Evolutionary conservation across 2,888 invertebrate species (phyloP).

Genomic region (Cabera pusaria): DNA sequence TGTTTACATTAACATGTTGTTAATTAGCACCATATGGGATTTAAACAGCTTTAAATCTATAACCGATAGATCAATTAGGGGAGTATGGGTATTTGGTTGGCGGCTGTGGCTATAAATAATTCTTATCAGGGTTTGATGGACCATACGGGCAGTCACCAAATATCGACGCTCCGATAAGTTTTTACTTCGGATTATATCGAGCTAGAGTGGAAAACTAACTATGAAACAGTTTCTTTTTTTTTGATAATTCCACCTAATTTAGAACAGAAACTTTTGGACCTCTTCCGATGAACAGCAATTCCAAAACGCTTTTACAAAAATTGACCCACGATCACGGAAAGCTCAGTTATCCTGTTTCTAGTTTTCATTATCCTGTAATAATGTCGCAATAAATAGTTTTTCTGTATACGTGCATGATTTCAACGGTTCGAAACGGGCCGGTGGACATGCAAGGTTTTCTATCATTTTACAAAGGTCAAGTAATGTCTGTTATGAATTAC

Average conservation of each 20-base stretch:
- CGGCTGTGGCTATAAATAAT: slow-evolving; percentile 61
- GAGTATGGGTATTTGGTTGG: slow-evolving; percentile 45
- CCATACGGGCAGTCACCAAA: slow-evolving; percentile 50
- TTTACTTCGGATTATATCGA: slow-evolving; percentile 7
- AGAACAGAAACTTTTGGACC: too few species aligned
- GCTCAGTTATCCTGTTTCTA: too few species aligned
- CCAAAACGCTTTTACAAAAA: too few species aligned
- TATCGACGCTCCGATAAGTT: slow-evolving; percentile 19
- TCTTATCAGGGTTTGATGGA: slow-evolving; percentile 60
- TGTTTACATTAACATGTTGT: slow-evolving; percentile 8
- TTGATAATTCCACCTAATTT: too few species aligned
- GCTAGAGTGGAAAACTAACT: too few species aligned
- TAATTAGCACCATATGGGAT: slow-evolving; percentile 32
- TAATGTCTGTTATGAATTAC: slow-evolving; percentile 42
- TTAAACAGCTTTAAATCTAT: slow-evolving; percentile 31
- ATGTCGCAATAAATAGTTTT: too few species aligned
- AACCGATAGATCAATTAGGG: slow-evolving; percentile 40
- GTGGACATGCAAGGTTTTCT: slow-evolving; percentile 32
- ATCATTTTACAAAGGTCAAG: slow-evolving; percentile 39
- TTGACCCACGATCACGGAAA: too few species aligned
- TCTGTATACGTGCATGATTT: too few species aligned
- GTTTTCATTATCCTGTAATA: too few species aligned
- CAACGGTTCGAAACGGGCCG: slow-evolving; percentile 30
- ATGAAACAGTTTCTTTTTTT: too few species aligned
- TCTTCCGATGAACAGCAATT: too few species aligned